A percentile compares a stretch with the other conserved stretches of the same genome.
Conservation (phyloP, 2,113 vertebrate genomes). For the Mystacornis crossleyi region DNA sequence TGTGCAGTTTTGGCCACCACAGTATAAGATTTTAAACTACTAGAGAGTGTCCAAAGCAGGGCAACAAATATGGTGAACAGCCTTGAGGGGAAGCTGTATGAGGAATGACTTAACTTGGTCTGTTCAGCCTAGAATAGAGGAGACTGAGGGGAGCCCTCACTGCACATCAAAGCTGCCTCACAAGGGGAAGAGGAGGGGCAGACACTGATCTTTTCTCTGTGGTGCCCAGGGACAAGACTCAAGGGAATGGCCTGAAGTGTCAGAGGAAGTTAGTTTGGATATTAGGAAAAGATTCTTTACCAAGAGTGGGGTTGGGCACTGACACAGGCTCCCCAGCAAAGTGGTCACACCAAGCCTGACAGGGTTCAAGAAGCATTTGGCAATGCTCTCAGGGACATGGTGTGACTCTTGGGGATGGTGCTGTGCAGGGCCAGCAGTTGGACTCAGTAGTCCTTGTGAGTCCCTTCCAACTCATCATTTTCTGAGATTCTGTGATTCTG, state of each 20-base stretch:
- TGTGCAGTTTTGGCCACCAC: neutral
- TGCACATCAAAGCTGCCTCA: too few species aligned
- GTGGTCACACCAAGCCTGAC: neutral
- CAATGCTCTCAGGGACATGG: too few species aligned
- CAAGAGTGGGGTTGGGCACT: rapidly evolving
- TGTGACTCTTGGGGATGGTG: neutral
- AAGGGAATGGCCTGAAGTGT: neutral
- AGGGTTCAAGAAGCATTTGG: neutral
- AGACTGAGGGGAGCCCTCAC: neutral
- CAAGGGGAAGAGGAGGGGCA: neutral
- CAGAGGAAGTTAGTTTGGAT: neutral
- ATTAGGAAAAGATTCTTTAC: neutral
- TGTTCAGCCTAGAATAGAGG: neutral
- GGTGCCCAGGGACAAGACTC: neutral
- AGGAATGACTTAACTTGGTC: neutral
- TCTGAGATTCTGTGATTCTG: neutral
- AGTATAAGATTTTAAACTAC: too few species aligned
- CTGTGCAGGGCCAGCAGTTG: neutral
- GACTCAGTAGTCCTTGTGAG: neutral
- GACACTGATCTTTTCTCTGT: neutral
- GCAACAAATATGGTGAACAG: neutral
- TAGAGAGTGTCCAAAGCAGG: neutral
- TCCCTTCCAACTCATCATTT: neutral
- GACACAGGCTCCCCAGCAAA: too few species aligned
- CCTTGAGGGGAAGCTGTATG: neutral